Conservation (phyloP, 1,140 invertebrate genomes). For the Hormaphis cornu region DNA sequence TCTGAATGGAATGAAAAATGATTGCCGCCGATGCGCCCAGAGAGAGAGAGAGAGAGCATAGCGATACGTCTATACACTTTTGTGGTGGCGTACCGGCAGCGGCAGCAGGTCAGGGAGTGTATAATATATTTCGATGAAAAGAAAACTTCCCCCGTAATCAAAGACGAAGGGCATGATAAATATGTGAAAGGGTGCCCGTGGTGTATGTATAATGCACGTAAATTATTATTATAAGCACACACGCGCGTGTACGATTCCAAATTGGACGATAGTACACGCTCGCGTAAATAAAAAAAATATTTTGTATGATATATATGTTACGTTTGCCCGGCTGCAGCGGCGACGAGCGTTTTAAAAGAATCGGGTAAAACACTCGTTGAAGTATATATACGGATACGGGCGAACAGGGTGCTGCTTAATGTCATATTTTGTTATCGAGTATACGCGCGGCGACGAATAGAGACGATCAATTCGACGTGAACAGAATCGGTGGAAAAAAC, state of each 20-base stretch:
- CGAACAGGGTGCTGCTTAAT: not conserved
- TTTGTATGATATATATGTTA: not conserved
- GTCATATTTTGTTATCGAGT: not conserved
- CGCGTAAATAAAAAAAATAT: not conserved
- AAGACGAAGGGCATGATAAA: constrained; percentile 10
- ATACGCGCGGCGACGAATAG: no score
- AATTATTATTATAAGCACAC: constrained; percentile 5
- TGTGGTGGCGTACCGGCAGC: no score
- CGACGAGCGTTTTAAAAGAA: not conserved
- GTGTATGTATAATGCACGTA: not conserved
- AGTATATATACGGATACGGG: constrained; percentile 10
- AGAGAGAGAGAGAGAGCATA: no score
- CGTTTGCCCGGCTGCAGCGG: not conserved
- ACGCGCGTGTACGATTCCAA: not conserved
- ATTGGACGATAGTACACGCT: not conserved
- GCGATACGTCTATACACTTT: not conserved
- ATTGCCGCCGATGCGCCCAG: constrained; percentile 1
- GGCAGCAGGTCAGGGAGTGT: constrained; percentile 11
- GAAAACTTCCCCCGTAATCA: constrained; percentile 15
- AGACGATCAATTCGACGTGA: no score
- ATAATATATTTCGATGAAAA: constrained; percentile 20
- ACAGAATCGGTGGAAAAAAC: no score
- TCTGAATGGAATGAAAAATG: constrained; percentile 31
- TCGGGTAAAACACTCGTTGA: constrained; percentile 21
- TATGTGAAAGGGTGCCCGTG: not conserved